phyloP scores from a whole-genome alignment of 2,888 invertebrate genomes.

The Tinea semifulvella region DNA sequence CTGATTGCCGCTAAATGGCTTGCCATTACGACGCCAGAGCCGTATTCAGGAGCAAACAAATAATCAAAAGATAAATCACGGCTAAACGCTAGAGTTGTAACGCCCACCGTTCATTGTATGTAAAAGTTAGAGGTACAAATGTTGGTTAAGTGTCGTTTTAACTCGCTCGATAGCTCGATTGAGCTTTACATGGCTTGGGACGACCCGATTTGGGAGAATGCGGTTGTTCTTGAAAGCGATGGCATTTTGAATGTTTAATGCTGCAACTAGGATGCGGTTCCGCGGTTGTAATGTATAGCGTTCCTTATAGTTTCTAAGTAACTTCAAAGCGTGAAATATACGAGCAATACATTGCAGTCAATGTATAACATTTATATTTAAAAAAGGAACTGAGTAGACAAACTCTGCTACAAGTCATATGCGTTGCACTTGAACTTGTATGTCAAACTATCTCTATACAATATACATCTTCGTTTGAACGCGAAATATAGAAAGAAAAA shows the following conservation, averaged over 20 bases:
- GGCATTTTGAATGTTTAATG: conserved; percentile 30
- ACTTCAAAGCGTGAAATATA: conserved; percentile 21
- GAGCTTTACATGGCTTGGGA: conserved; percentile 41
- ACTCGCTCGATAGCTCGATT: conserved; percentile 30
- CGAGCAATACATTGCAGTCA: background rate
- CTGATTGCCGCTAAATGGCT: conserved; percentile 32
- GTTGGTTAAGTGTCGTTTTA: conserved; percentile 27
- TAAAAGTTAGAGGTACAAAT: conserved; percentile 35
- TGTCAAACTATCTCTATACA: too few species aligned
- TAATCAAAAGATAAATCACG: conserved; percentile 37
- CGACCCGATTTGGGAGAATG: conserved; percentile 41
- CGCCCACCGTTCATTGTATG: conserved; percentile 57
- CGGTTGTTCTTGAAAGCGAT: conserved; percentile 17
- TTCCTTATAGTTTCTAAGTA: conserved; percentile 28
- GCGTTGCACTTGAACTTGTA: too few species aligned
- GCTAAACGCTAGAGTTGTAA: conserved; percentile 19
- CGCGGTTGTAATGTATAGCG: conserved; percentile 27
- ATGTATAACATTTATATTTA: background rate
- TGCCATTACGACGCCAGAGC: conserved; percentile 25
- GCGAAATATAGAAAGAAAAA: too few species aligned
- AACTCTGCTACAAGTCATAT: too few species aligned
- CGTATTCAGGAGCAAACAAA: conserved; percentile 28
- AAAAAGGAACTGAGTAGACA: too few species aligned
- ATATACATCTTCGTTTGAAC: too few species aligned
- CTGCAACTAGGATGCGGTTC: conserved; percentile 20